Conservation (phyloP, 2,888 invertebrate genomes). For the Macrosoma leucophasiata region DNA sequence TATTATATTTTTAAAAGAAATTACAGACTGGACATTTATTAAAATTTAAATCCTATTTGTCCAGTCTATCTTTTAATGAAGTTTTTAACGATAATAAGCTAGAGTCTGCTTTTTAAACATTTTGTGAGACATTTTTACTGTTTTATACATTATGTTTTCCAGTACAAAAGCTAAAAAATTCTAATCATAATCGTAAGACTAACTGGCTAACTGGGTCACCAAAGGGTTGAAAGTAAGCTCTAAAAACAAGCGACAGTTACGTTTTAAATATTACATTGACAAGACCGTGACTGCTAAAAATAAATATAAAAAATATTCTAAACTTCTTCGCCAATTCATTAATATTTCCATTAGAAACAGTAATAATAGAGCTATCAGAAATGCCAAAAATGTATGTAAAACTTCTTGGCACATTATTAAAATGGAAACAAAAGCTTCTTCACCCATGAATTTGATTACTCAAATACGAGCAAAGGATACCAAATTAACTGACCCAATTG, state of each 20-base stretch:
- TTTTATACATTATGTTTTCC: conserved; percentile 5
- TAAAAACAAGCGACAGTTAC: conserved; percentile 6
- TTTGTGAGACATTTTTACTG: conserved; percentile 1
- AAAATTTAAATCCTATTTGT: too few relatives aligned
- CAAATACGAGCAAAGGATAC: conserved; percentile 1
- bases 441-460: background rate
- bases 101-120: background rate
- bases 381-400: conserved; percentile 2
- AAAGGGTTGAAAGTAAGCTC: conserved; percentile 9
- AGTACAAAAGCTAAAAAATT: background rate
- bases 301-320: conserved; percentile 7
- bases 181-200: too few relatives aligned
- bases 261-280: conserved; percentile 6
- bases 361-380: conserved; percentile 1
- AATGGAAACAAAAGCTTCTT: background rate
- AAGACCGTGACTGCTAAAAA: conserved; percentile 1
- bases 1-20: too few relatives aligned
- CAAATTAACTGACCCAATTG: conserved; percentile 2
- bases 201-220: too few relatives aligned
- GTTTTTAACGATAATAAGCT: background rate
- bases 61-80: too few relatives aligned
- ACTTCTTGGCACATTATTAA: conserved; percentile 11
- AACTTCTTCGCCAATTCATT: conserved; percentile 5
- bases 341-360: background rate
- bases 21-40: too few relatives aligned